Base-by-base conservation (phyloP, 1,140 invertebrate species). In the Drosophila tristis region DNA sequence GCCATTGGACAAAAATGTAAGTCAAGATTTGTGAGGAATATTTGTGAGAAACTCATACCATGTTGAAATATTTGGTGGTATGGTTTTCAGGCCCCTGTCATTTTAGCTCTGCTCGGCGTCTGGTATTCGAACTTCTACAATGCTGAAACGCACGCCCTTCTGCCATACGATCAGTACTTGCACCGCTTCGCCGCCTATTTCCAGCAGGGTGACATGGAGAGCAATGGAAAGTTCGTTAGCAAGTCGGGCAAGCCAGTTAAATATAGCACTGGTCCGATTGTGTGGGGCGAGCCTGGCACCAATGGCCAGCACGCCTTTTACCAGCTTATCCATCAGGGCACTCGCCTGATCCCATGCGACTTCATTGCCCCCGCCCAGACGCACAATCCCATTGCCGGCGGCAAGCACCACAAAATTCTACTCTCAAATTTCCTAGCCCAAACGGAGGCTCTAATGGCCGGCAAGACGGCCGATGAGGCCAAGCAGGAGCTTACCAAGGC, bases 141-240 rank as follows among this genome's bases (percentile, higher is more conserved):
- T 15, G 96, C 97, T 9, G 98, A 99, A 94, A 99, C 98, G 0
- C 97, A 99, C 86, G 97, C 98, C 6, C 93, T 99, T 0, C 93
- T 99, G 44, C 99, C 99, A 0, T 99, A 99, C 93, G 99, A 99
- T 92, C 97, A 99, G 93, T 99, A 99, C 92, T 92, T 99, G 73
- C 99, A 99, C 91, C 95, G 98, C 89, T 99, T 99, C 93, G 97
- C 99, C 43, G 98, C 99, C 9, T 99, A 99, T 93, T 99, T 99
- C 93, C 99, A 99, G 93, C 99, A 99, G 94, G 99, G 98, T 9
- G 99, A 99, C 92, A 99, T 99, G 99, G 99, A 99, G 93, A 99
- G 98, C 67, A 99, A 99, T 93, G 99, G 99, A 80, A 99, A 99
- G 94, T 98, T 96, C 90, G 96, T 96, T 9, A 98, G 97, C 8